phyloP scores from a whole-genome alignment of 2,888 invertebrate genomes.

The Troilus luridus region DNA sequence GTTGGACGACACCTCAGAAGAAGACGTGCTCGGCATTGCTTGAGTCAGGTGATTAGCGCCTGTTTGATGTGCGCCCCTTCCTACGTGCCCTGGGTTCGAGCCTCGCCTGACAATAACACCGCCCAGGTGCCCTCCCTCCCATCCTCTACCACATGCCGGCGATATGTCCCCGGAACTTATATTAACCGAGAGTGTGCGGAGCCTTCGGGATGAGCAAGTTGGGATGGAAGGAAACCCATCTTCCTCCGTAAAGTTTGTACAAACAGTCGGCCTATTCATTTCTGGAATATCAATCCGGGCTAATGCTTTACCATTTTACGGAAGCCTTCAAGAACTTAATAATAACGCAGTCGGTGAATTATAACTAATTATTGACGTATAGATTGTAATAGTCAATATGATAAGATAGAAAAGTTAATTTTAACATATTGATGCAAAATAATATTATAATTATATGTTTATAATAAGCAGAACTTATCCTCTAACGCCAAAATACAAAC shows the following conservation, averaged over 20 bases:
- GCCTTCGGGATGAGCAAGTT: not conserved
- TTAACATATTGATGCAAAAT: too few relatives aligned
- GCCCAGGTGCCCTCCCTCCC: not conserved
- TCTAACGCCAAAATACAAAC: too few relatives aligned
- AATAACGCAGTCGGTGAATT: too few relatives aligned
- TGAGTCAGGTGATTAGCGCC: not conserved
- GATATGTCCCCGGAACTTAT: not conserved
- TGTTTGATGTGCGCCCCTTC: not conserved
- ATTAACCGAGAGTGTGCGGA: not conserved
- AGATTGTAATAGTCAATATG: too few relatives aligned
- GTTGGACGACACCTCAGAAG: not conserved
- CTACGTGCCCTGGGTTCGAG: slow-evolving; percentile 13
- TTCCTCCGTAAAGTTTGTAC: not conserved
- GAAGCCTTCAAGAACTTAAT: too few relatives aligned
- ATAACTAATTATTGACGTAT: too few relatives aligned
- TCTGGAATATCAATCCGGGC: not conserved
- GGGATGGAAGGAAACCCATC: not conserved
- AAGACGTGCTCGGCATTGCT: slow-evolving; percentile 18
- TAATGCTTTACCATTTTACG: too few relatives aligned
- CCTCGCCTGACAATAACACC: not conserved
- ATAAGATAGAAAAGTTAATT: too few relatives aligned
- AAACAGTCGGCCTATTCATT: not conserved
- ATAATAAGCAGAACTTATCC: too few relatives aligned
- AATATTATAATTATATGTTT: too few relatives aligned
- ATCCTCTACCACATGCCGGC: not conserved